phyloP scores from a whole-genome alignment of 1,140 invertebrate species.

The Ceratina australensis region DNA sequence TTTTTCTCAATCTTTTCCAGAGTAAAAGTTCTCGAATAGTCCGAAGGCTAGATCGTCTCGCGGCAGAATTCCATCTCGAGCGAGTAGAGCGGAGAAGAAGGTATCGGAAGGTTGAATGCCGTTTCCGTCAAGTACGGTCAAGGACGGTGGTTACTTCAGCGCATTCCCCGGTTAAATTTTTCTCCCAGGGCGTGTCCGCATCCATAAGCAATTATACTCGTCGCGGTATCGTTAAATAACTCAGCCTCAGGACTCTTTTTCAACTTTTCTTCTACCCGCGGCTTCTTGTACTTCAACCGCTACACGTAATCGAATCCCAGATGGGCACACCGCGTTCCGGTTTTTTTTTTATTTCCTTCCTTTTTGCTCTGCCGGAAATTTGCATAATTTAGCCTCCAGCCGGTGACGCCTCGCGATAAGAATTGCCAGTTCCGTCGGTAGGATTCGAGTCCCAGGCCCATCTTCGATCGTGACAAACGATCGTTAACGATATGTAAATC shows the following conservation, averaged over 20 bases:
- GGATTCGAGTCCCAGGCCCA: background rate
- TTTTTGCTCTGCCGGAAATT: slow-evolving; percentile 10
- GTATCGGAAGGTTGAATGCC: slow-evolving; percentile 31
- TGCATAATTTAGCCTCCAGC: slow-evolving; percentile 35
- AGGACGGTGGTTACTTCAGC: slow-evolving; percentile 66
- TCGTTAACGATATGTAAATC: slow-evolving; percentile 11
- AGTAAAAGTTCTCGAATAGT: background rate
- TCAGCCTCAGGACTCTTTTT: slow-evolving; percentile 4
- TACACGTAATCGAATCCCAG: slow-evolving; percentile 31
- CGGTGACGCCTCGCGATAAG: slow-evolving; percentile 5
- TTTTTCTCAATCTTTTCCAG: background rate
- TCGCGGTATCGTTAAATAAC: slow-evolving; percentile 26
- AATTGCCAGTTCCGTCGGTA: slow-evolving; percentile 20
- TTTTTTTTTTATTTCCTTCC: background rate
- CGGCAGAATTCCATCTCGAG: slow-evolving; percentile 26
- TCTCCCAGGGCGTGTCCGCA: slow-evolving; percentile 65
- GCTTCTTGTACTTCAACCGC: background rate
- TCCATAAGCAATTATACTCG: slow-evolving; percentile 64
- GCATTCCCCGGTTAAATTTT: slow-evolving; percentile 69
- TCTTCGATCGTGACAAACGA: slow-evolving; percentile 4
- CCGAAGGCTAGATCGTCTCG: background rate
- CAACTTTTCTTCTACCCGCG: background rate
- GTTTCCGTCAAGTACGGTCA: slow-evolving; percentile 63
- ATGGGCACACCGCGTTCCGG: background rate
- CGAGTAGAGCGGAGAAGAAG: slow-evolving; percentile 21